Conservation (phyloP, 2,113 vertebrate genomes). For the Callopanchax toddi region DNA sequence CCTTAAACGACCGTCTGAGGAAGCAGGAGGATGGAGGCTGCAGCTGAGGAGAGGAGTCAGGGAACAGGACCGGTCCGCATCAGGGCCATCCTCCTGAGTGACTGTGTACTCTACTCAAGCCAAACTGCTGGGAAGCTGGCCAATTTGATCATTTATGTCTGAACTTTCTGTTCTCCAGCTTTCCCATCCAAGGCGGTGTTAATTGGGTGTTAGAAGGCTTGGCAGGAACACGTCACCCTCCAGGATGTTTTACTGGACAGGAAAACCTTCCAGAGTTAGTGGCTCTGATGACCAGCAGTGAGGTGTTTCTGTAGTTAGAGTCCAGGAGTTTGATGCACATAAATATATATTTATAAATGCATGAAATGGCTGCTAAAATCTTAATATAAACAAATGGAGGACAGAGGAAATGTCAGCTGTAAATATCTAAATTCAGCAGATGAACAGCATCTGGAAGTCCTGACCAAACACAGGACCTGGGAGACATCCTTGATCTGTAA, state of each 20-base stretch:
- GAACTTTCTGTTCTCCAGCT: constrained; percentile 32
- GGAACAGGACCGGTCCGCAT: constrained; percentile 12
- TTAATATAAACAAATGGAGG: too few relatives aligned
- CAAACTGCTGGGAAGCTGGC: constrained; percentile 42
- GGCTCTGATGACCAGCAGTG: background rate
- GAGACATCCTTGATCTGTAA: too few relatives aligned
- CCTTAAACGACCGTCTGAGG: constrained; percentile 23
- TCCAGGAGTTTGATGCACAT: too few relatives aligned
- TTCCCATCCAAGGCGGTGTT: constrained; percentile 47
- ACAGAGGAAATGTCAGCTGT: too few relatives aligned
- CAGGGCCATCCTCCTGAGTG: constrained; percentile 35
- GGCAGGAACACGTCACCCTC: constrained; percentile 32
- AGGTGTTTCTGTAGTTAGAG: too few relatives aligned
- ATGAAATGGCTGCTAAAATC: too few relatives aligned
- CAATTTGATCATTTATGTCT: constrained; percentile 67
- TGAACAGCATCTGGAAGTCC: too few relatives aligned
- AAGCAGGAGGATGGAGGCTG: constrained; percentile 7
- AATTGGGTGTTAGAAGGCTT: constrained; percentile 42
- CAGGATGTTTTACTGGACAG: constrained; percentile 18
- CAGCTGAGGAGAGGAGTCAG: constrained; percentile 7
- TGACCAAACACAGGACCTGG: too few relatives aligned
- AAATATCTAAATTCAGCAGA: too few relatives aligned
- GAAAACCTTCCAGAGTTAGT: background rate
- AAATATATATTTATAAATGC: too few relatives aligned
- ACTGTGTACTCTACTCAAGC: constrained; percentile 21